Base-by-base conservation (phyloP, 2,113 vertebrate genomes). In the Zosterops lateralis region DNA sequence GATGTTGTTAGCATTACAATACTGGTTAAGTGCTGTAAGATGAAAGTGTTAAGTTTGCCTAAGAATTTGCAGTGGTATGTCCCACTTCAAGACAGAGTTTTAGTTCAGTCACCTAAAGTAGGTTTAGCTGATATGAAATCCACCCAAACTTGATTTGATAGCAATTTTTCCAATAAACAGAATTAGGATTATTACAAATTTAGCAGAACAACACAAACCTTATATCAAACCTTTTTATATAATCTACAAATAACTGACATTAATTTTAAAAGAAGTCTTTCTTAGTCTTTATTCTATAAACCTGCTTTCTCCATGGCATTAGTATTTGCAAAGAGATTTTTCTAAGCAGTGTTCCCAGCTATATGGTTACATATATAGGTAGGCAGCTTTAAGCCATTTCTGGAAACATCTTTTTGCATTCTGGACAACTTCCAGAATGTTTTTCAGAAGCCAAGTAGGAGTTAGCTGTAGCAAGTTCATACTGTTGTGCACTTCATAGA, bases 381-480 rank as follows among this genome's bases (percentile, higher is more conserved):
- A 76, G 31, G 17, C 11, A 91, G 20, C 45, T 70, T 67, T 29
- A 79, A 74, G 72, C 22, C 3, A 29, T 76, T 70, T 74, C 77
- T 62, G 57, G 12, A 78, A 86, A 92, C 26, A 60, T 6, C 11
- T 80, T 71, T 87, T 76, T 65, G 56, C 57, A 88, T 80, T 61
- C 54, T 56, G 60, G 50, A 34, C 26, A 57, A 9, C 4, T 56
- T 62, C 67, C 12, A 60, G 21, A 9, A 8, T 70, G 26, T 40
- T 84, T 93, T 65, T 62, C 76, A 67, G 61, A 60, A 92, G 60
- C 38, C 47, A 75, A 65, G 66, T 65, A 81, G 74, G 77, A 89
- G 90, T 96, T 92, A 97, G 40, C 54, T 70, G 42, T 87, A 96
- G 73, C 68, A 86, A 65, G 74, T 87, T 88, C 89, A 50, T 65